Evolutionary conservation across 2,888 invertebrate genomes (phyloP).

Genomic region (Lochmaea capreae): DNA sequence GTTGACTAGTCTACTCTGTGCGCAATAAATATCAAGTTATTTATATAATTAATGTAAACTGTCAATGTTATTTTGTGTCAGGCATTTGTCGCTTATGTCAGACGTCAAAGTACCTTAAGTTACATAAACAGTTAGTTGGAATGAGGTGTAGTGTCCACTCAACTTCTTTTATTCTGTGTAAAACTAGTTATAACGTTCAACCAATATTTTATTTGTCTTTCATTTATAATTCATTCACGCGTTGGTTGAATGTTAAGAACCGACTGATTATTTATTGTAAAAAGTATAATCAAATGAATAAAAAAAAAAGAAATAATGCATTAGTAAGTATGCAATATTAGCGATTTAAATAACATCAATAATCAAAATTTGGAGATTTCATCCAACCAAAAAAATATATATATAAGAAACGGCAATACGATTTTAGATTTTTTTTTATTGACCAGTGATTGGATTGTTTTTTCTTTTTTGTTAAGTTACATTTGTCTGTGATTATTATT

Average conservation of each 20-base stretch:
- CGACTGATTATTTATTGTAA: slow-evolving; percentile 42
- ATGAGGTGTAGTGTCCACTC: neutral
- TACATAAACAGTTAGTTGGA: neutral
- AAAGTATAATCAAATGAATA: slow-evolving; percentile 42
- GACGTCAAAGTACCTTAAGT: no score
- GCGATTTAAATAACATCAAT: slow-evolving; percentile 43
- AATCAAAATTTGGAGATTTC: slow-evolving; percentile 49
- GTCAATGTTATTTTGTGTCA: no score
- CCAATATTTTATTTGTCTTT: slow-evolving; percentile 29
- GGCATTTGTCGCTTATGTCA: no score
- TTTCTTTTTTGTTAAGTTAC: slow-evolving; percentile 41
- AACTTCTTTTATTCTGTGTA: slow-evolving; percentile 16
- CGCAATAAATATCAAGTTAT: no score
- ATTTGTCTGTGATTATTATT: slow-evolving; percentile 48
- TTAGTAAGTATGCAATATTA: slow-evolving; percentile 46
- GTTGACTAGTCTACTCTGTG: no score
- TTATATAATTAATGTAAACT: no score
- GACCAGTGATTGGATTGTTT: slow-evolving; percentile 34
- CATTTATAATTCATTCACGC: slow-evolving; percentile 27
- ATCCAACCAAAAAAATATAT: slow-evolving; percentile 32
- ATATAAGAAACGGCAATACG: slow-evolving; percentile 43
- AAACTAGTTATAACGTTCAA: slow-evolving; percentile 43
- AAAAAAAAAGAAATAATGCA: slow-evolving; percentile 34
- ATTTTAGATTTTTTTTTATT: slow-evolving; percentile 36
- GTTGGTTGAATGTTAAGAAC: slow-evolving; percentile 48